phyloP scores from a whole-genome alignment of 2,113 vertebrate species.

The Pionites leucogaster region DNA sequence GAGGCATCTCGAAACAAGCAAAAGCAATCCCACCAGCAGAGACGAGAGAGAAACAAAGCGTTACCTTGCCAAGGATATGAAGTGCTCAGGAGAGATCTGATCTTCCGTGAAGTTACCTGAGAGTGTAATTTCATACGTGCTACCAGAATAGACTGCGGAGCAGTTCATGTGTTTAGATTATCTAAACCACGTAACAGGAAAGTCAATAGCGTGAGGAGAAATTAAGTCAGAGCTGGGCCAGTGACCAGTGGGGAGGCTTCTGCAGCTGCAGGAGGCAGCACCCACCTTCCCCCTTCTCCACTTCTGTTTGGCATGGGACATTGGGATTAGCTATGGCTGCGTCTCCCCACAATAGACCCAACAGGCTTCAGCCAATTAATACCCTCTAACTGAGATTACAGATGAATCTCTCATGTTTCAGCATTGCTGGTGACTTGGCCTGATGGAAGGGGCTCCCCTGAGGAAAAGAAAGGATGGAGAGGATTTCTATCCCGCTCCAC shows the following conservation, averaged over 20 bases:
- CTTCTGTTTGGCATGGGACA: neutral
- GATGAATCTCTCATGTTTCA: neutral
- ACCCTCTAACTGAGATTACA: neutral
- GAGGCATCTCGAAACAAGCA: neutral
- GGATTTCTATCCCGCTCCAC: fast-evolving
- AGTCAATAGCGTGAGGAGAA: constrained; percentile 29
- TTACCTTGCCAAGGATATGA: neutral
- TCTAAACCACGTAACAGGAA: constrained; percentile 16
- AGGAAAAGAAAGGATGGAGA: neutral
- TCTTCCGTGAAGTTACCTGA: neutral
- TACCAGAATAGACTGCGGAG: constrained; percentile 24
- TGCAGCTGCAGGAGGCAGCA: neutral
- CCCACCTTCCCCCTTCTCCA: neutral
- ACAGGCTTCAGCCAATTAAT: neutral
- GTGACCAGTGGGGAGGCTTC: neutral
- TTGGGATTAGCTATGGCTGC: neutral
- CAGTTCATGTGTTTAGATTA: constrained; percentile 63
- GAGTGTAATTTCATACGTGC: neutral
- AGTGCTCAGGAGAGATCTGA: neutral
- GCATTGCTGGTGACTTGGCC: neutral
- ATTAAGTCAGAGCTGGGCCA: neutral
- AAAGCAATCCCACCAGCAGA: neutral
- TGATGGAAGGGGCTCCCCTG: neutral
- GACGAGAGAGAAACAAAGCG: neutral
- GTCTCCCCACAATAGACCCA: neutral